Evolutionary conservation across 2,113 vertebrate genomes (phyloP), one percentile per base, ranked within the genome.

Genomic region (Cranoglanis bouderius): DNA sequence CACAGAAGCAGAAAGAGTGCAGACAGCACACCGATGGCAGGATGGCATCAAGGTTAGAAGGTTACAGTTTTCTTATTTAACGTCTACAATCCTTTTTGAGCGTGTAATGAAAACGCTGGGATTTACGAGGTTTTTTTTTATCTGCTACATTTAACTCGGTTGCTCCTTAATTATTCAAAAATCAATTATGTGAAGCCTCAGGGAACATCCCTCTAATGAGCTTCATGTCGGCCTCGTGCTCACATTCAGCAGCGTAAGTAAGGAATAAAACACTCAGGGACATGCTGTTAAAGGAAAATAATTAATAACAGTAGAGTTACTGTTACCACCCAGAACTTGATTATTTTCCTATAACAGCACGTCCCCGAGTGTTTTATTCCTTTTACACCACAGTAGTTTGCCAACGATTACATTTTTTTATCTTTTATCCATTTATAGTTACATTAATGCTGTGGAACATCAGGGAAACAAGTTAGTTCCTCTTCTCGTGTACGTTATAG

Each of bases 11-110:
- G 98, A 99, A 94, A 96, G 95, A 84, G 97, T 99, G 91, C 98
- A 99, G 95, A 96, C 95, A 91, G 96, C 97, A 91, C 98, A 99
- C 90, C 96, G 91, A 78, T 99, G 98, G 98, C 97, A 99, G 92
- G 98, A 99, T 92, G 97, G 96, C 88, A 98, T 99, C 92, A 97
- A 96, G 98, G 98, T 99, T 96, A 96, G 95, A 53, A 57, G 3
- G 16, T n/a, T 59, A 35, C 24, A 4, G n/a, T 16, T 26, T 83
- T 61, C 21, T 83, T 43, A 61, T 40, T 26, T 53, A 43, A 38
- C 12, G 26, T 87, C 40, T 38, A 35, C 18, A 74, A 0, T 40
- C 18, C 46, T 19, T 32, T 43, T 74, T 77, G 19, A 16, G 29
- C 40, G 51, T 6, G 29, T 0, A 38, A 12, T 26, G 3, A 38